phyloP scores from a whole-genome alignment of 1,140 invertebrate genomes.

The Papilio xuthus region DNA sequence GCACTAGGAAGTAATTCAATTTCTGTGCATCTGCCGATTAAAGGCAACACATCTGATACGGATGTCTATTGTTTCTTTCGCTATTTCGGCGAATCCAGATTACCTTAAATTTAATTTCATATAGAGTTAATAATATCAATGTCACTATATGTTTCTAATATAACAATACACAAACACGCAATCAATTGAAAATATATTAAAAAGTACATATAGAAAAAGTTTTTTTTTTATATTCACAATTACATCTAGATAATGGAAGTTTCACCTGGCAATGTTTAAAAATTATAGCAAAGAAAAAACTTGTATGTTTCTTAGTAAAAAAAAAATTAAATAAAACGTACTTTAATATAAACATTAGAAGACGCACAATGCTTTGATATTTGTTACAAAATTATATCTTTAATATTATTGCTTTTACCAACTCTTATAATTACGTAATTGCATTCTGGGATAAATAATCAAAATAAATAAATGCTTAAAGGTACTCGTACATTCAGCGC shows the following conservation, averaged over 20 bases:
- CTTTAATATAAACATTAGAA: conserved; percentile 37
- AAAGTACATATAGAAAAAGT: conserved; percentile 57
- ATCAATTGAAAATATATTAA: conserved; percentile 49
- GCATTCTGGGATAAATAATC: conserved; percentile 40
- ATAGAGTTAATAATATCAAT: background rate
- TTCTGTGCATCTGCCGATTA: too few species aligned
- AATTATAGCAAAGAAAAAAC: conserved; percentile 42
- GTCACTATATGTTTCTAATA: background rate
- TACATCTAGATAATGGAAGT: conserved; percentile 58
- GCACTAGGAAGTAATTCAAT: too few species aligned
- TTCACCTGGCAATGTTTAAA: conserved; percentile 54
- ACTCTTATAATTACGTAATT: conserved; percentile 36
- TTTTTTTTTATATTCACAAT: conserved; percentile 63
- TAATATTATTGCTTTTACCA: conserved; percentile 26
- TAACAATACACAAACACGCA: background rate
- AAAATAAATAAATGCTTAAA: conserved; percentile 40
- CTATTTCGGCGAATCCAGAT: too few species aligned
- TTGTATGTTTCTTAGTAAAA: background rate
- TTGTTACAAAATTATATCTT: conserved; percentile 22
- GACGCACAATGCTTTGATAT: conserved; percentile 5
- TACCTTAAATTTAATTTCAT: too few species aligned
- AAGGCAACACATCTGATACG: too few species aligned
- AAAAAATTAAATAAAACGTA: background rate
- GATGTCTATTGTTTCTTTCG: too few species aligned
- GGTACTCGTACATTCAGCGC: too few species aligned